Evolutionary conservation across 2,888 invertebrate species (phyloP).

Genomic region (Agriotes lineatus): DNA sequence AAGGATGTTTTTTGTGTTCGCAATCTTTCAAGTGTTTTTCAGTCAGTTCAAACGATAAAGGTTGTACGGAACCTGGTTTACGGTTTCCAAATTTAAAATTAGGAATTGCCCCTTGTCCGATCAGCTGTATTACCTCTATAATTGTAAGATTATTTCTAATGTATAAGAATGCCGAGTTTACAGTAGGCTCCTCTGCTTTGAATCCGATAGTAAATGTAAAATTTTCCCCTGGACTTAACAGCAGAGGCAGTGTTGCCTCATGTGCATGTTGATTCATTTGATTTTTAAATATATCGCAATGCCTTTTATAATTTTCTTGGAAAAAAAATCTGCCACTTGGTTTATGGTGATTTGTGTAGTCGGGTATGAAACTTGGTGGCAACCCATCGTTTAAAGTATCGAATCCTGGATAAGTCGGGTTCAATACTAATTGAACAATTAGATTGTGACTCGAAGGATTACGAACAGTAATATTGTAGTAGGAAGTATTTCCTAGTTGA

Average conservation of each 20-base stretch:
- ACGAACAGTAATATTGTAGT: slow-evolving; percentile 75
- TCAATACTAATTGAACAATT: slow-evolving; percentile 80
- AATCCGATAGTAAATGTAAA: slow-evolving; percentile 68
- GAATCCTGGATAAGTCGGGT: slow-evolving; percentile 77
- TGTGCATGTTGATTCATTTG: slow-evolving; percentile 59
- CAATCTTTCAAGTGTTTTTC: slow-evolving; percentile 72
- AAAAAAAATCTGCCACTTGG: slow-evolving; percentile 44
- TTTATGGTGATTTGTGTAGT: slow-evolving; percentile 30
- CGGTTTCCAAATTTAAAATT: slow-evolving; percentile 90
- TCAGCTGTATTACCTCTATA: slow-evolving; percentile 85
- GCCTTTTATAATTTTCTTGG: slow-evolving; percentile 28
- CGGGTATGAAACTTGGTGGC: slow-evolving; percentile 62
- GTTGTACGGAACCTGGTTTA: slow-evolving; percentile 81
- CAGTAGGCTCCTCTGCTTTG: slow-evolving; percentile 64
- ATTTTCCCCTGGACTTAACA: slow-evolving; percentile 72
- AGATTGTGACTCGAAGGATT: slow-evolving; percentile 82
- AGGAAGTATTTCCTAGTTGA: slow-evolving; percentile 77
- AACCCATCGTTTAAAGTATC: slow-evolving; percentile 69
- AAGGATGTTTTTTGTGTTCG: slow-evolving; percentile 63
- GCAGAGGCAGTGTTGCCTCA: slow-evolving; percentile 68
- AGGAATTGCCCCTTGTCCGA: slow-evolving; percentile 87
- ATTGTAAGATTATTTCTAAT: slow-evolving; percentile 94
- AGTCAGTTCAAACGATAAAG: slow-evolving; percentile 84
- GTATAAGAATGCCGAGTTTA: slow-evolving; percentile 69
- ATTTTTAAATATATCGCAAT: slow-evolving; percentile 45